Percentiles rank a stretch among this genome's conserved stretches.
These are phyloP conservation scores for Tachysurus vachellii DNA, from an alignment of 2,113 vertebrate species.

Conservation along the genomic window DNA sequence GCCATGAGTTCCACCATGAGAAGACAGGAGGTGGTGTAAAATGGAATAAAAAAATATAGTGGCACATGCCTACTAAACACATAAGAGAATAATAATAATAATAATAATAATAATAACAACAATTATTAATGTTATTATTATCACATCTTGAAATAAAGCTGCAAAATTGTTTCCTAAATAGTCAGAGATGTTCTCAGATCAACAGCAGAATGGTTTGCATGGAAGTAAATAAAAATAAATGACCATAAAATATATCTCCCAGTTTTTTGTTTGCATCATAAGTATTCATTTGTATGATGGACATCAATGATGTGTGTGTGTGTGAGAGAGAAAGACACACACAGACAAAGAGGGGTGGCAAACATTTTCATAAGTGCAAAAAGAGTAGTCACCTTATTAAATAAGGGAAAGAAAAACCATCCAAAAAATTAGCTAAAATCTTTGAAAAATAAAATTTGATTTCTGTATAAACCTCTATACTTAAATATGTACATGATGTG, in stretches of 20 bases:
- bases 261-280: neutral
- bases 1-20: neutral
- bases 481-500: slow-evolving; percentile 86
- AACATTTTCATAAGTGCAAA: slow-evolving; percentile 59
- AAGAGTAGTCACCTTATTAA: slow-evolving; percentile 69
- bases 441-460: slow-evolving; percentile 86
- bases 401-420: slow-evolving; percentile 71
- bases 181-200: neutral
- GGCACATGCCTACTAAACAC: neutral
- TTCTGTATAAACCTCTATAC: slow-evolving; percentile 86
- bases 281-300: neutral
- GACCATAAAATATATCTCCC: neutral
- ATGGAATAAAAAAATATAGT: neutral
- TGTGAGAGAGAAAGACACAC: neutral
- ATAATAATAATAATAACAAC: slow-evolving; percentile 9
- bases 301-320: neutral
- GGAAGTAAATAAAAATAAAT: neutral
- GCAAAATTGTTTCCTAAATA: neutral
- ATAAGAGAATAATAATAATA: neutral
- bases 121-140: too few relatives aligned
- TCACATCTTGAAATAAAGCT: neutral
- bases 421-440: slow-evolving; percentile 67
- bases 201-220: neutral
- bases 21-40: neutral
- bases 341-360: slow-evolving; percentile 38